phyloP scores from a whole-genome alignment of 2,797 vertebrate genomes.

The Echiichthys vipera region DNA sequence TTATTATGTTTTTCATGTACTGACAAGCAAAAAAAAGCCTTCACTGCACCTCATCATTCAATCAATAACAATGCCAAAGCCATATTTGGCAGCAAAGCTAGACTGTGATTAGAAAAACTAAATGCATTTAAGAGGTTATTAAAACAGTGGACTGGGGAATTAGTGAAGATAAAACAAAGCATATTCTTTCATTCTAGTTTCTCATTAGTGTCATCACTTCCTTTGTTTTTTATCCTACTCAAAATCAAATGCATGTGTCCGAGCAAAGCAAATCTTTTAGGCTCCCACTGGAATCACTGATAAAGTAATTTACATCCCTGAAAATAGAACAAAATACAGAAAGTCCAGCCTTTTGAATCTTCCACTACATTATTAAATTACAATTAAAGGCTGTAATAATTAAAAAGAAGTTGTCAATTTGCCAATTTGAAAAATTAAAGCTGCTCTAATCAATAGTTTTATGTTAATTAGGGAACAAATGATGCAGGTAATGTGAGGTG shows the following conservation, averaged over 20 bases:
- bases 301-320: conserved; percentile 1
- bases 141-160: conserved; percentile 27
- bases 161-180: conserved; percentile 25
- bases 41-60: conserved; percentile 49
- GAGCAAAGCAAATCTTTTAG: background rate
- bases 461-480: background rate
- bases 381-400: background rate
- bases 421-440: background rate
- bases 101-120: conserved; percentile 46
- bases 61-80: conserved; percentile 28
- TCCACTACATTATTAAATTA: background rate
- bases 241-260: conserved; percentile 14
- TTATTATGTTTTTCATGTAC: conserved; percentile 49
- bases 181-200: conserved; percentile 23
- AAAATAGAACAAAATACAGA: background rate
- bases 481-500: background rate
- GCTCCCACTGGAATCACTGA: background rate
- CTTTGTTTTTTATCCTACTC: background rate
- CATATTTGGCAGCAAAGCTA: conserved; percentile 34
- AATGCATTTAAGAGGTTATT: conserved; percentile 37
- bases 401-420: background rate
- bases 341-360: background rate
- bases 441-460: background rate
- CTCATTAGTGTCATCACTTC: conserved; percentile 9
- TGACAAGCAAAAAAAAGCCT: conserved; percentile 39